Evolutionary conservation across 92 coral and sea anemone genomes (phyloP).

Genomic region (Hydrozoanthus gracilis): DNA sequence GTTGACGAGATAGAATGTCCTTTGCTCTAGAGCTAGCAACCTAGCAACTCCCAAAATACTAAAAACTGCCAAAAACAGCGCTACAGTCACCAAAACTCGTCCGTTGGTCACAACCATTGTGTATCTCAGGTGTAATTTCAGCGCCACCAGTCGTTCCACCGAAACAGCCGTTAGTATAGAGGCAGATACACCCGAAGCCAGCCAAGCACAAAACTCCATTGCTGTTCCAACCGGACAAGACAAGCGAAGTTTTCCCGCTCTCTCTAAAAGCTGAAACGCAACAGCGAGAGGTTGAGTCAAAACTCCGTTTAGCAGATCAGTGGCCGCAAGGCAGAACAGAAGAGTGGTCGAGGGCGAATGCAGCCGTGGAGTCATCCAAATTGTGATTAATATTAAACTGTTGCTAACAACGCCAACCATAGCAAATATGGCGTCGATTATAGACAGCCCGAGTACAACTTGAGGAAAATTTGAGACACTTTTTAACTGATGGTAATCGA

Average conservation of each 20-base stretch:
- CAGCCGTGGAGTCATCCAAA: constrained; percentile 43
- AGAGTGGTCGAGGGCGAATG: constrained; percentile 46
- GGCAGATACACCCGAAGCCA: constrained; percentile 41
- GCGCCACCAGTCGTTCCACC: constrained; percentile 53
- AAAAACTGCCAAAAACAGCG: neutral
- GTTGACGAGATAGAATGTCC: constrained; percentile 19
- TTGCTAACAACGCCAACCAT: constrained; percentile 39
- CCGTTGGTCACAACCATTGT: constrained; percentile 39
- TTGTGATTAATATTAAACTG: constrained; percentile 39
- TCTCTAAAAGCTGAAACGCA: constrained; percentile 30
- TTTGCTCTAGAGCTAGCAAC: constrained; percentile 19
- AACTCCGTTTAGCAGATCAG: constrained; percentile 55
- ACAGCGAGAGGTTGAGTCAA: constrained; percentile 44
- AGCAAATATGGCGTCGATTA: constrained; percentile 35
- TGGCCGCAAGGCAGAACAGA: constrained; percentile 54
- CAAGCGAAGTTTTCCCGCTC: constrained; percentile 8
- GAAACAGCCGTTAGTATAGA: constrained; percentile 34
- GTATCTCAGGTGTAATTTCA: constrained; percentile 46
- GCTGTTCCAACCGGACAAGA: constrained; percentile 49
- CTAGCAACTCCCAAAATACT: constrained; percentile 11
- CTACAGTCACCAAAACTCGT: constrained; percentile 26
- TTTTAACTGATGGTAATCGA: neutral
- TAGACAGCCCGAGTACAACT: constrained; percentile 3
- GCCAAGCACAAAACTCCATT: constrained; percentile 51
- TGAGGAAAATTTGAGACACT: neutral